Base-by-base conservation (phyloP, 1,140 invertebrate species). In the Nebria ingens region DNA sequence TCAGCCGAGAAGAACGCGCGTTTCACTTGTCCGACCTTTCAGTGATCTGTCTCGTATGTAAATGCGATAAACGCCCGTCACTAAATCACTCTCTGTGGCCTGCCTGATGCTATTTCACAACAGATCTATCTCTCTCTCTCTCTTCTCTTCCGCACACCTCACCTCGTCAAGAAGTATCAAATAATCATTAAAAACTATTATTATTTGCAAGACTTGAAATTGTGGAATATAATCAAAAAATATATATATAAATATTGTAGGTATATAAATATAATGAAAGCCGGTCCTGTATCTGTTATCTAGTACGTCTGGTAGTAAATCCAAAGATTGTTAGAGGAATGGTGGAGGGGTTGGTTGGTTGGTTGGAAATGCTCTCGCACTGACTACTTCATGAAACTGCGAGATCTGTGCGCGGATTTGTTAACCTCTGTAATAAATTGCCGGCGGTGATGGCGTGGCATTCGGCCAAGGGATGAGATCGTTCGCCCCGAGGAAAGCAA, bases 341-440 rank as follows among this genome's bases (percentile, higher is more conserved):
- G n/a, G n/a, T n/a, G n/a, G n/a, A n/a, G n/a, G n/a, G n/a, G n/a
- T n/a, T n/a, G n/a, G n/a, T n/a, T n/a, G n/a, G n/a, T n/a, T n/a
- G n/a, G n/a, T n/a, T n/a, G n/a, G n/a, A n/a, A n/a, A n/a, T n/a
- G n/a, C n/a, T n/a, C n/a, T n/a, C 25, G 25, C 4, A 29, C 4
- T 6, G 25, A 13, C 40, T 4, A 45, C 40, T 45, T 45, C 40
- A 45, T 45, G 40, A 45, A 45, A 45, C 40, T 11, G 40, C 15
- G 40, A 45, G 40, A 45, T 45, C 40, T 45, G 40, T 17, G 40
- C 40, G 40, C 15, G 40, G 40, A 45, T 45, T 45, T 45, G 40
- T 45, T 45, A 45, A 45, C 40, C 40, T 45, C 15, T 45, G 40
- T 45, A 45, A 45, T 45, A 45, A 45, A 45, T 45, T 45, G 40